Base-by-base conservation (phyloP, 2,113 vertebrate species). In the Rattus norvegicus region DNA sequence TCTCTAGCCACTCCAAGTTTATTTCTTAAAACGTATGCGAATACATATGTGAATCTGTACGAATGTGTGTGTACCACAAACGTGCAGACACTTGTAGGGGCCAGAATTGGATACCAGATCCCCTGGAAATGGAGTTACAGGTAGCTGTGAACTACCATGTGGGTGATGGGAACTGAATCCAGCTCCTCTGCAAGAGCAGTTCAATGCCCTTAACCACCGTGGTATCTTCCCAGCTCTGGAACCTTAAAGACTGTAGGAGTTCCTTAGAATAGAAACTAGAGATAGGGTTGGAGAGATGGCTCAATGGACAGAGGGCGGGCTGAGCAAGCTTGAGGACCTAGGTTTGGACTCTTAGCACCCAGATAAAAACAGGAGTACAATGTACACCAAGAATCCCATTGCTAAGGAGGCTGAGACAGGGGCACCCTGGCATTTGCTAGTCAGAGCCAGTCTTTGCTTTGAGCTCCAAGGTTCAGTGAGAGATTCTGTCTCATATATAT, bases 191-290 rank as follows among this genome's bases (percentile, higher is more conserved):
- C 13, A 70, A 36, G 69, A 70, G 33, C 69, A 13, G 69, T 70
- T 36, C 36, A 36, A 13, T 70, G 69, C 5, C 6, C 4, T 5
- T 36, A 70, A n/a, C 36, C 36, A 20, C 17, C 2, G 36, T 19
- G 36, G 16, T 36, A 72, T 72, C 69, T 72, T 72, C n/a, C 16
- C 36, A 72, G 17, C 67, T 69, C 11, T 75, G 59, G 28, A 94
- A 76, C 81, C 88, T 92, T 94, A 80, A 86, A 67, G 24, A 59
- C 43, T 61, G 17, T 94, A 61, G 54, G 90, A 59, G 91, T 92
- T 16, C 61, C 12, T 9, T 20, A 89, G 73, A 86, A 77, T 73
- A 94, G 39, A 87, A 84, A 43, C 36, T 39, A 20, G 30, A 80
- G 30, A 19, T 22, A 26, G 76, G 77, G 17, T 16, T 11, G 10